phyloP scores from a whole-genome alignment of 1,140 invertebrate species.

The Conus ventricosus region DNA sequence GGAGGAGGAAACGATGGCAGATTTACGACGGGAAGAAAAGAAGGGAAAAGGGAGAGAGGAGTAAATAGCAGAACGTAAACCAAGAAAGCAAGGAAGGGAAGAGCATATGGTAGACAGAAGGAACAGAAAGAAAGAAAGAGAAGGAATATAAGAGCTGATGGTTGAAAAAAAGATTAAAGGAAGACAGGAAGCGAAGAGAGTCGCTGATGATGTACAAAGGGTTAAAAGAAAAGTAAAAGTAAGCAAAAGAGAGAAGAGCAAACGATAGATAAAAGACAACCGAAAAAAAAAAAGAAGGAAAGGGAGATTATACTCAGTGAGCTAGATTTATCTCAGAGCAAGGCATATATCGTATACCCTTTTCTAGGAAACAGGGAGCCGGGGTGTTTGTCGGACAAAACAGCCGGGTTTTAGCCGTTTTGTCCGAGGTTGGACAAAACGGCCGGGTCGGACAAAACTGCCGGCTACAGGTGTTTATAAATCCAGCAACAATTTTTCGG shows the following conservation, averaged over 20 bases:
- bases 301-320: not conserved
- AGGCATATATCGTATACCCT: too few relatives aligned
- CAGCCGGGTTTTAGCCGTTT: too few relatives aligned
- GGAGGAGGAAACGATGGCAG: conserved; percentile 17
- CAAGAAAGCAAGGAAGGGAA: not conserved
- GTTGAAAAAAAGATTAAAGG: not conserved
- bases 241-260: too few relatives aligned
- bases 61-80: not conserved
- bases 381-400: too few relatives aligned
- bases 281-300: too few relatives aligned
- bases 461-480: too few relatives aligned
- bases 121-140: not conserved
- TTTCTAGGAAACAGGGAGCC: too few relatives aligned
- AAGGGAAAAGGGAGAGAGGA: not conserved
- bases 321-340: not conserved
- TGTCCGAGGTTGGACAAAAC: too few relatives aligned
- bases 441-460: too few relatives aligned
- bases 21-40: not conserved
- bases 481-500: too few relatives aligned
- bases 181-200: not conserved
- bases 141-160: not conserved
- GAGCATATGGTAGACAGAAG: not conserved
- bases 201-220: too few relatives aligned
- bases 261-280: not conserved
- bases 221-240: too few relatives aligned